Evolutionary conservation across 2,888 invertebrate species (phyloP).

Genomic region (Brachypterus glaber): DNA sequence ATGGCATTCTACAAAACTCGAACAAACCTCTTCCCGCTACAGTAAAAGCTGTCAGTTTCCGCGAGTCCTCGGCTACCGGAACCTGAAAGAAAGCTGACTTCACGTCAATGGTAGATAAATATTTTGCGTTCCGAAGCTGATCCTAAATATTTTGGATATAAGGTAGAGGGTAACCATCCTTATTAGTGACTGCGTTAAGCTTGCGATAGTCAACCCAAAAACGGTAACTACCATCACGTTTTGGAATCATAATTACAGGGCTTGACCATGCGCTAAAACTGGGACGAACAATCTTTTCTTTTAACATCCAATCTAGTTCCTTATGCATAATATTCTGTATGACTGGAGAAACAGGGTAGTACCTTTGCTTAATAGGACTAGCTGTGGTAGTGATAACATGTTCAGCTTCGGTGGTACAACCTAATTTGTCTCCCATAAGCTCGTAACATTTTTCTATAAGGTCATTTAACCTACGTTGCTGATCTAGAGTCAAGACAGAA

Average conservation of each 20-base stretch:
- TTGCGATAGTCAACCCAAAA: constrained; percentile 2
- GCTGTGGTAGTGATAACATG: too few relatives aligned
- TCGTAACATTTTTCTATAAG: too few relatives aligned
- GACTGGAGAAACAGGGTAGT: constrained; percentile 17
- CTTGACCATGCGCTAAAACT: constrained; percentile 29
- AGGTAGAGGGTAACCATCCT: constrained; percentile 13
- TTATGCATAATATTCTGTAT: constrained; percentile 14
- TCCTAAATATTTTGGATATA: constrained; percentile 10
- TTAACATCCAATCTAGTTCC: constrained; percentile 22
- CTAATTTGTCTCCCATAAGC: too few relatives aligned
- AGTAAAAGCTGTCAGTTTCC: constrained; percentile 4
- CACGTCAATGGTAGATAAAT: too few relatives aligned
- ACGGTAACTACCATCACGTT: constrained; percentile 3
- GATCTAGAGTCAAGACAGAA: too few relatives aligned
- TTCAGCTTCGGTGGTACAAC: too few relatives aligned
- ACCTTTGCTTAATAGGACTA: constrained; percentile 17
- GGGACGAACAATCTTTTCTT: constrained; percentile 22
- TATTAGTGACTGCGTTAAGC: constrained; percentile 5
- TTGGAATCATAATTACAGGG: constrained; percentile 8
- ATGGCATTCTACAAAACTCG: constrained; percentile 5
- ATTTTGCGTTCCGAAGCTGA: not conserved
- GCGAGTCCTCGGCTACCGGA: too few relatives aligned
- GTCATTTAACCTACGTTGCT: too few relatives aligned
- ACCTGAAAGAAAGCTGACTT: too few relatives aligned
- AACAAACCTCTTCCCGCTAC: constrained; percentile 7